Evolutionary conservation across 2,888 invertebrate genomes (phyloP).

Genomic region (Ochlodes sylvanus): DNA sequence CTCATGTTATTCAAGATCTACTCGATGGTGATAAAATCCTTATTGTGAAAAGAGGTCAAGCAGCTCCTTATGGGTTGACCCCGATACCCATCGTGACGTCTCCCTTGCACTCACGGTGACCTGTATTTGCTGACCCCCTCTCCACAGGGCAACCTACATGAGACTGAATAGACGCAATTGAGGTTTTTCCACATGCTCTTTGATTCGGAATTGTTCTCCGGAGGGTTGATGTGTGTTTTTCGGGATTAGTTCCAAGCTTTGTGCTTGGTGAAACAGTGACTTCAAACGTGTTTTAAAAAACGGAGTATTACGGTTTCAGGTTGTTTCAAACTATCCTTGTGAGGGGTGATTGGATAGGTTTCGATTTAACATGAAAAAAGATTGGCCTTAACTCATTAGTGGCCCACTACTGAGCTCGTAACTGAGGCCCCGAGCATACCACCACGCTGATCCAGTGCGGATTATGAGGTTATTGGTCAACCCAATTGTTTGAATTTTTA

Average conservation of each 20-base stretch:
- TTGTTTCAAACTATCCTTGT: too few relatives aligned
- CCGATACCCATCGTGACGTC: constrained; percentile 42
- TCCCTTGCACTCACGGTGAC: background rate
- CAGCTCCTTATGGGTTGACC: constrained; percentile 44
- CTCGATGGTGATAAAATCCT: constrained; percentile 44
- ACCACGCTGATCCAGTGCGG: too few relatives aligned
- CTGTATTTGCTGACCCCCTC: background rate
- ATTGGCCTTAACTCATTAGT: too few relatives aligned
- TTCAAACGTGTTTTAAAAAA: too few relatives aligned
- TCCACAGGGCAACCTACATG: background rate
- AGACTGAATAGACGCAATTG: constrained; percentile 44
- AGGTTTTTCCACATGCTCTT: constrained; percentile 43
- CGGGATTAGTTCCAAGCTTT: constrained; percentile 1
- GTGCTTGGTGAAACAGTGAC: background rate
- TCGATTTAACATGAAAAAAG: too few relatives aligned
- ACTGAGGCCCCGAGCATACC: too few relatives aligned
- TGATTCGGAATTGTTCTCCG: constrained; percentile 35
- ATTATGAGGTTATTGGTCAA: too few relatives aligned
- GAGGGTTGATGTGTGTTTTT: constrained; percentile 11
- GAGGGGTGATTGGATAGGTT: too few relatives aligned
- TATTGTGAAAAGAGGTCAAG: constrained; percentile 47
- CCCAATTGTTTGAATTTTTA: too few relatives aligned
- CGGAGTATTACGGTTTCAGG: too few relatives aligned
- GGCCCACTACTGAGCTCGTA: too few relatives aligned
- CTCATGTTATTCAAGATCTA: constrained; percentile 32